These are phyloP conservation scores for Thomomys bottae DNA, from an alignment of 2,113 vertebrate species.

Conservation along the genomic window DNA sequence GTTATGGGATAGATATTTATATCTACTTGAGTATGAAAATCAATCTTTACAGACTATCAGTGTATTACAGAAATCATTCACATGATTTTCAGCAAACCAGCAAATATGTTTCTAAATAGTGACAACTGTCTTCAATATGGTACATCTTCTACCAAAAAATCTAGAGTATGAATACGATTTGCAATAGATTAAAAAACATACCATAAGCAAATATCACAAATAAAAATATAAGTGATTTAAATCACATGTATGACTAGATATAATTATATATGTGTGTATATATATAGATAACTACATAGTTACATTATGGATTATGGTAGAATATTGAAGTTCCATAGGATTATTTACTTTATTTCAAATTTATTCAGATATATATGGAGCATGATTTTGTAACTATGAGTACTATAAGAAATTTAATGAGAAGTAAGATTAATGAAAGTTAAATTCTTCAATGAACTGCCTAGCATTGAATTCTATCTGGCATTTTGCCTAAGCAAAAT, in stretches of 20 bases:
- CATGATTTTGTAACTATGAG: constrained; percentile 78
- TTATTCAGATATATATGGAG: background rate
- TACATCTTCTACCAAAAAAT: constrained; percentile 21
- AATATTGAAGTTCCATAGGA: background rate
- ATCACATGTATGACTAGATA: background rate
- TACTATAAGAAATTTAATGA: constrained; percentile 49
- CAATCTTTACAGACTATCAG: background rate
- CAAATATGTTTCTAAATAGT: constrained; percentile 4
- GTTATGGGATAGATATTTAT: background rate
- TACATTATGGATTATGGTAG: background rate
- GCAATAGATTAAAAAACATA: background rate
- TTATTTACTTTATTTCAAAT: background rate
- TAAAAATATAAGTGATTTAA: constrained; percentile 13
- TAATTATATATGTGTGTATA: too few species aligned
- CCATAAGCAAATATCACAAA: background rate
- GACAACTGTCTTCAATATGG: background rate
- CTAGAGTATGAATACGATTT: constrained; percentile 36
- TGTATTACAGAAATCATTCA: constrained; percentile 10
- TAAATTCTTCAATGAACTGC: constrained; percentile 67
- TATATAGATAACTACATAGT: background rate
- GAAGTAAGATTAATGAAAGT: constrained; percentile 47
- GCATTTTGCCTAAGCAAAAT: constrained; percentile 48
- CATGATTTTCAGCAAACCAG: constrained; percentile 34
- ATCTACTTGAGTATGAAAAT: background rate
- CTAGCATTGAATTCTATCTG: constrained; percentile 44